Conservation (phyloP, 2,113 vertebrate species). For the Misgurnus anguillicaudatus region DNA sequence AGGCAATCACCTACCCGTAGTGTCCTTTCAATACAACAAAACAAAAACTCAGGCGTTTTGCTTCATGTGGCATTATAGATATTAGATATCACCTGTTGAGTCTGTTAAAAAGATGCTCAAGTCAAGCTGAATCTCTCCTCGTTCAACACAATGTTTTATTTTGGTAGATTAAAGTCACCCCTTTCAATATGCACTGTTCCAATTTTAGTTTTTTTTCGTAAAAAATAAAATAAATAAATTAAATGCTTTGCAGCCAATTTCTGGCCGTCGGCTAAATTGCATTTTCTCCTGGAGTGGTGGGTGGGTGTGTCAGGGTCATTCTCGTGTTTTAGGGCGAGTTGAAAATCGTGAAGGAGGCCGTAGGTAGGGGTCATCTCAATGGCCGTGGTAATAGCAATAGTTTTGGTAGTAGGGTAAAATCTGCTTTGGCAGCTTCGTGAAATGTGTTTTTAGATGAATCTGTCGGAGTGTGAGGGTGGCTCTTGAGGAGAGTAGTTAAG, state of each 20-base stretch:
- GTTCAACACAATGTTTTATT: conserved; percentile 80
- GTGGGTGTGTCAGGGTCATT: conserved; percentile 74
- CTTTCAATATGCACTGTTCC: conserved; percentile 85
- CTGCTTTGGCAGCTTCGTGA: conserved; percentile 87
- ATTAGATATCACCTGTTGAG: background rate
- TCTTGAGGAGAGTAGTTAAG: conserved; percentile 83
- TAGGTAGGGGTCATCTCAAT: conserved; percentile 72
- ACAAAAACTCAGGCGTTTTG: conserved; percentile 67
- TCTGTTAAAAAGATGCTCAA: conserved; percentile 61
- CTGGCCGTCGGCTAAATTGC: conserved; percentile 82
- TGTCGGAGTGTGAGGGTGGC: conserved; percentile 65
- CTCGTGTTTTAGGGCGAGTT: conserved; percentile 70
- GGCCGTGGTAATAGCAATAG: conserved; percentile 86
- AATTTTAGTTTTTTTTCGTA: conserved; percentile 54
- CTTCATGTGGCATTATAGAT: conserved; percentile 64
- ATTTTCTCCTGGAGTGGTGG: conserved; percentile 81
- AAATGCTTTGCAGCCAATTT: conserved; percentile 88
- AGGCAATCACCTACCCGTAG: conserved; percentile 70
- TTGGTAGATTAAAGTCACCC: conserved; percentile 77
- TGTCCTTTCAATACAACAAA: conserved; percentile 56
- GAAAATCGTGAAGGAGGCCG: conserved; percentile 86
- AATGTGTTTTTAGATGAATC: conserved; percentile 63
- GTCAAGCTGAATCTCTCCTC: conserved; percentile 85
- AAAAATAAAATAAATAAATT: conserved; percentile 55
- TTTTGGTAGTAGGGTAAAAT: conserved; percentile 81